These are phyloP conservation scores for Rousettus madagascariensis DNA, from an alignment of 2,797 vertebrate species.

Conservation along the genomic window DNA sequence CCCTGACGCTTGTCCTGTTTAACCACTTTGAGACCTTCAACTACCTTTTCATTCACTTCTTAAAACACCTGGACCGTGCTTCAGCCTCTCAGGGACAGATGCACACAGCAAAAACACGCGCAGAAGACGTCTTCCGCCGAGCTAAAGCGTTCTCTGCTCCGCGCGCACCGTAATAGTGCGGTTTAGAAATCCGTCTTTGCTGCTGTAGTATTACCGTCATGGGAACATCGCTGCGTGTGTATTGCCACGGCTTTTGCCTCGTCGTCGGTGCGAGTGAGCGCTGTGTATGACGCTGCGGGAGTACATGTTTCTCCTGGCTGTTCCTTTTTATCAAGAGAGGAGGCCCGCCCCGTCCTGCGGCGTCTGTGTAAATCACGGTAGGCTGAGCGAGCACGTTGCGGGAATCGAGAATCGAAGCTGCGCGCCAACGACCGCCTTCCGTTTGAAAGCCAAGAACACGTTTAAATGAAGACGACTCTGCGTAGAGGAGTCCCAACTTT, in stretches of 20 bases:
- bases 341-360: too few species aligned
- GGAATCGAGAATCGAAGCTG: neutral
- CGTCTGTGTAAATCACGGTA: neutral
- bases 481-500: neutral
- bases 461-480: neutral
- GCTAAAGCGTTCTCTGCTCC: neutral
- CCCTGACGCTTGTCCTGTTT: too few species aligned
- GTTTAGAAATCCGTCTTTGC: neutral
- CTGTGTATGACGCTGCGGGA: neutral
- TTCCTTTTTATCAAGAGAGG: neutral
- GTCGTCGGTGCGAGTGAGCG: neutral
- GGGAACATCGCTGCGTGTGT: neutral
- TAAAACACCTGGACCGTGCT: neutral
- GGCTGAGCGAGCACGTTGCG: neutral
- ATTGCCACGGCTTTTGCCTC: too few species aligned
- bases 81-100: neutral
- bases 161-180: neutral
- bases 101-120: neutral
- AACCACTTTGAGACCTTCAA: neutral
- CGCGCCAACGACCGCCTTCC: neutral
- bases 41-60: neutral
- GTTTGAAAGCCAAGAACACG: neutral
- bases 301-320: neutral
- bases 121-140: neutral
- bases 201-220: accelerated